Evolutionary conservation across 2,888 invertebrate species (phyloP).

Genomic region (Myathropa florea): DNA sequence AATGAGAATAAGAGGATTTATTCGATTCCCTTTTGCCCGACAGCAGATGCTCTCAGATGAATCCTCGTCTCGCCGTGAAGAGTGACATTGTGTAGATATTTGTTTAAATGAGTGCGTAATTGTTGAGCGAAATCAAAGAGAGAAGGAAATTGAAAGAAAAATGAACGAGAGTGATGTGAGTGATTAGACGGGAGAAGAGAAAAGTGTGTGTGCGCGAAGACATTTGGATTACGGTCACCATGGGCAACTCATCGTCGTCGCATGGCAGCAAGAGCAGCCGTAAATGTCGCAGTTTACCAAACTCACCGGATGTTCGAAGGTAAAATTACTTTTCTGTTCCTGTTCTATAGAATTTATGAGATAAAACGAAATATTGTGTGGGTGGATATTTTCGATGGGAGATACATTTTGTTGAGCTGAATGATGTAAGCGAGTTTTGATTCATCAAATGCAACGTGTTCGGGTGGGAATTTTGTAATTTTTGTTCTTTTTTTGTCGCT

Average conservation of each 20-base stretch:
- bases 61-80: not conserved
- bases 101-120: slow-evolving; percentile 14
- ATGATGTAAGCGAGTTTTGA: not conserved
- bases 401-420: not conserved
- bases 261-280: slow-evolving; percentile 77
- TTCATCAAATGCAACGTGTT: not conserved
- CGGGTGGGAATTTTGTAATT: not conserved
- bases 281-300: slow-evolving; percentile 86
- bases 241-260: slow-evolving; percentile 80
- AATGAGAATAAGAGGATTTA: slow-evolving; percentile 40
- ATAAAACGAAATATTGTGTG: not conserved
- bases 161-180: slow-evolving; percentile 16
- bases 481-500: not conserved
- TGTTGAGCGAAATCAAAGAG: not conserved
- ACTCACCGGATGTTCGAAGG: slow-evolving; percentile 89
- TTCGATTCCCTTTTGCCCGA: not conserved
- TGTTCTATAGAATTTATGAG: slow-evolving; percentile 8
- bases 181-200: slow-evolving; percentile 1
- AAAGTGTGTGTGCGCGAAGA: not conserved
- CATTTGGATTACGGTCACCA: slow-evolving; percentile 61
- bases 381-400: not conserved
- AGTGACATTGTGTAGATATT: slow-evolving; percentile 25
- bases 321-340: slow-evolving; percentile 80
- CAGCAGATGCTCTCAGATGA: not conserved
- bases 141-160: not conserved